Evolutionary conservation across 2,888 invertebrate genomes (phyloP).

Genomic region (Toxonevra muliebris): DNA sequence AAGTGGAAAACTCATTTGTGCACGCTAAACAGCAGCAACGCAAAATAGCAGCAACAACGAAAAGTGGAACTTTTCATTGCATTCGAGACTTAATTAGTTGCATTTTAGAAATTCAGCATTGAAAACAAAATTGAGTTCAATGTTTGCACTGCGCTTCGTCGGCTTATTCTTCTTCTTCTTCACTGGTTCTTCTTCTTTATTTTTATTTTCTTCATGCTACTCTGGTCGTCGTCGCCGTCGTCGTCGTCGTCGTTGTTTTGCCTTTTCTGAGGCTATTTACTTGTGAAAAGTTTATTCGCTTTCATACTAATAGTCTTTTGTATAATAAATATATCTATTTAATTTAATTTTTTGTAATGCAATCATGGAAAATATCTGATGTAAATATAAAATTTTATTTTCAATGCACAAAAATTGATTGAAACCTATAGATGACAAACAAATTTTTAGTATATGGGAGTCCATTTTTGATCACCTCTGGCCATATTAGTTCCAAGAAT

Average conservation of each 20-base stretch:
- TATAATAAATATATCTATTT: too few relatives aligned
- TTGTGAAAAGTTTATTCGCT: neutral
- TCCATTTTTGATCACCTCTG: too few relatives aligned
- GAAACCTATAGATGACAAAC: too few relatives aligned
- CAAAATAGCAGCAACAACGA: constrained; percentile 16
- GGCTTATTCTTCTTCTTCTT: neutral
- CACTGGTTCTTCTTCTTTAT: neutral
- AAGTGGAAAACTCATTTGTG: constrained; percentile 51
- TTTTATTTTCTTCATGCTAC: neutral
- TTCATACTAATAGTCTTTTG: too few relatives aligned
- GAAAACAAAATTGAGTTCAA: constrained; percentile 60
- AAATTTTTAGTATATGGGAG: too few relatives aligned
- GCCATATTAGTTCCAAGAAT: too few relatives aligned
- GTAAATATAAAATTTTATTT: too few relatives aligned
- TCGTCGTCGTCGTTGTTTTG: too few relatives aligned
- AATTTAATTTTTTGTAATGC: too few relatives aligned
- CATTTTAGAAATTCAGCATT: constrained; percentile 56
- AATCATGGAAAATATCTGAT: too few relatives aligned
- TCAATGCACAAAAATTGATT: too few relatives aligned
- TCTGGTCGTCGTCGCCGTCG: neutral
- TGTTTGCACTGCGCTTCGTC: constrained; percentile 43
- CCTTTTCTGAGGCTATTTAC: too few relatives aligned
- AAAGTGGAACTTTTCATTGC: constrained; percentile 48
- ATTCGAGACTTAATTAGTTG: constrained; percentile 50
- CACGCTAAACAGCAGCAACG: constrained; percentile 33